A percentile compares a stretch with the other conserved stretches of the same genome.
phyloP scores from a whole-genome alignment of 2,888 invertebrate species.

The Nemurella pictetii region DNA sequence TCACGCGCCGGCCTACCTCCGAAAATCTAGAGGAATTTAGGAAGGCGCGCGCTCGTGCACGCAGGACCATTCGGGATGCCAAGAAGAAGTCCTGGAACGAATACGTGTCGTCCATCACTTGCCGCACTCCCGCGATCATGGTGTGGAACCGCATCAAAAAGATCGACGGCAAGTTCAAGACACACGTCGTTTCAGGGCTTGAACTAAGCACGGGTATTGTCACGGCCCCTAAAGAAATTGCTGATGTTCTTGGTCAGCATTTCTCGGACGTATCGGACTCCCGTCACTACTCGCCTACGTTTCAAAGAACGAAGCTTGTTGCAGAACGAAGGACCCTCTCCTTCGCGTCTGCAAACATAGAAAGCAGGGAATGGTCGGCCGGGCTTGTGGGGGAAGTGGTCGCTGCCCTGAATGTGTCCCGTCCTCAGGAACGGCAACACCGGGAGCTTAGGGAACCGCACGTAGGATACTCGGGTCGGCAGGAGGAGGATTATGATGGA shows the following conservation, averaged over 20 bases:
- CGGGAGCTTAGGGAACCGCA: not conserved
- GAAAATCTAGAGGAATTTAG: conserved; percentile 1
- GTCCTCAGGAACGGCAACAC: not conserved
- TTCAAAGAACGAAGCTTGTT: not conserved
- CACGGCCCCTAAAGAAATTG: not conserved
- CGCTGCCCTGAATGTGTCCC: not conserved
- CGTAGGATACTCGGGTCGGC: not conserved
- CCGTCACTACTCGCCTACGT: not conserved
- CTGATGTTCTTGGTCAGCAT: too few relatives aligned
- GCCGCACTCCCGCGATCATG: not conserved
- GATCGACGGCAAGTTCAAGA: too few relatives aligned
- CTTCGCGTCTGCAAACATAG: conserved; percentile 9
- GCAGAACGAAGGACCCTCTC: not conserved
- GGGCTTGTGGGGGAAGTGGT: too few relatives aligned
- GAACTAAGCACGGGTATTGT: not conserved
- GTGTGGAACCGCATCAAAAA: conserved; percentile 7
- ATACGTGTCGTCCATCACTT: too few relatives aligned
- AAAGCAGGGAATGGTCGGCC: too few relatives aligned
- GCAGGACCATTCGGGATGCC: not conserved
- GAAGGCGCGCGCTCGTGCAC: not conserved
- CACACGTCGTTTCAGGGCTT: too few relatives aligned
- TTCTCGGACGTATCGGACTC: conserved; percentile 5
- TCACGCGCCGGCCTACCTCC: not conserved
- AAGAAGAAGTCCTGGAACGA: too few relatives aligned
- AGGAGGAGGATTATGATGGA: too few relatives aligned